Percentiles rank a stretch among this genome's conserved stretches.
Conservation (phyloP, 2,797 vertebrate genomes). For the Carcharodon carcharias region DNA sequence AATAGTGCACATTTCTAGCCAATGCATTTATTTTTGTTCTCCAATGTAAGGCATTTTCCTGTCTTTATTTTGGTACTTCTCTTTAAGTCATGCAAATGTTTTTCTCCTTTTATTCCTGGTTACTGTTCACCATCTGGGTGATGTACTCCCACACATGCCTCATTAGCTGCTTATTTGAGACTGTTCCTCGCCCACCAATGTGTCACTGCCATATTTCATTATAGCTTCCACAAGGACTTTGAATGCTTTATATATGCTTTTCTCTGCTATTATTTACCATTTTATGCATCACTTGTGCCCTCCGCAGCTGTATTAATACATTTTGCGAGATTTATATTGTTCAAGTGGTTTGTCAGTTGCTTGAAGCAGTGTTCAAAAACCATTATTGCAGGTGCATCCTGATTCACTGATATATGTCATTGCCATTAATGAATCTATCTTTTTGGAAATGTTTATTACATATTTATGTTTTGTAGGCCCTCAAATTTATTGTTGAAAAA, state of each 20-base stretch:
- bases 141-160: conserved; percentile 14
- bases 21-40: not conserved
- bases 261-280: not conserved
- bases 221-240: not conserved
- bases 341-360: not conserved
- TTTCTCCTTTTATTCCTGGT: not conserved
- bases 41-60: not conserved
- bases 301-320: not conserved
- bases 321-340: not conserved
- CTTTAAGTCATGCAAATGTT: not conserved
- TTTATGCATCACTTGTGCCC: not conserved
- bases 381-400: not conserved
- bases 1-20: not conserved
- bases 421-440: not conserved
- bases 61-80: not conserved
- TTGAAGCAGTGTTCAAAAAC: not conserved
- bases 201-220: conserved; percentile 18
- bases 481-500: not conserved
- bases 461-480: not conserved
- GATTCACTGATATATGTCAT: not conserved
- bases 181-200: conserved; percentile 32
- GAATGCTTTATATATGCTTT: not conserved
- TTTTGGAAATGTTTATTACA: not conserved
- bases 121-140: conserved; percentile 22
- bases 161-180: conserved; percentile 27